Base-by-base conservation (phyloP, 2,797 vertebrate species). In the Ceyx erithaca region DNA sequence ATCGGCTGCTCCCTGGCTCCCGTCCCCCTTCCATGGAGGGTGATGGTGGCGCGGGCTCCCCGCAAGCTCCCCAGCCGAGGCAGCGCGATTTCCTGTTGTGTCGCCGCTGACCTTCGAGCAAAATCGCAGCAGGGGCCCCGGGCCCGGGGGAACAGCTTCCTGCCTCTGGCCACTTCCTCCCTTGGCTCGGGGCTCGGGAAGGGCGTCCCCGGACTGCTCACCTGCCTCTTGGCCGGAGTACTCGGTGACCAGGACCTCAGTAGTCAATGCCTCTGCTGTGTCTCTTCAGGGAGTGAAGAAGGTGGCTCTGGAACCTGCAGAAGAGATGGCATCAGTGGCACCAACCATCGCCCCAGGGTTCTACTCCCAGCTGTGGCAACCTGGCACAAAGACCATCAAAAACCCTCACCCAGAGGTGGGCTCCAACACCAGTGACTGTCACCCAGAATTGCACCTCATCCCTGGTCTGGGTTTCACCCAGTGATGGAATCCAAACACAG, bases 21-120 rank as follows among this genome's bases (percentile, higher is more conserved):
- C 30, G 94, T 93, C 85, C 88, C 91, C 96, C 91, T 95, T 97
- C 98, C 98, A 98, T 98, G 96, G 97, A 96, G 96, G 86, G 91
- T 40, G 33, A 91, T 3, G 92, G 87, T 91, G 87, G 57, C 9
- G 94, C 66, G 88, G 91, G 87, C 7, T 63, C 54, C 75, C 90
- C 45, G 30, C 15, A 14, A 80, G 89, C 62, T 30, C 6, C 73
- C 61, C 71, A 33, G 90, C 67, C 40, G 15, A 90, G 80, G 80
- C 75, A 73, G 69, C 23, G 87, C 69, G 58, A 95, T 95, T 97
- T 97, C 96, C 96, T 97, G 96, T 97, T 96, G 96, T 97, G 94
- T 90, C 40, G 91, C 82, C 57, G 7, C 76, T 95, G 96, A 96
- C 96, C 96, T 97, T 90, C 81, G 6, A 96, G 92, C 59, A 35